These are phyloP conservation scores for Montipora foliosa DNA, from an alignment of 64 coral and sea anemone genomes.

Conservation along the genomic window DNA sequence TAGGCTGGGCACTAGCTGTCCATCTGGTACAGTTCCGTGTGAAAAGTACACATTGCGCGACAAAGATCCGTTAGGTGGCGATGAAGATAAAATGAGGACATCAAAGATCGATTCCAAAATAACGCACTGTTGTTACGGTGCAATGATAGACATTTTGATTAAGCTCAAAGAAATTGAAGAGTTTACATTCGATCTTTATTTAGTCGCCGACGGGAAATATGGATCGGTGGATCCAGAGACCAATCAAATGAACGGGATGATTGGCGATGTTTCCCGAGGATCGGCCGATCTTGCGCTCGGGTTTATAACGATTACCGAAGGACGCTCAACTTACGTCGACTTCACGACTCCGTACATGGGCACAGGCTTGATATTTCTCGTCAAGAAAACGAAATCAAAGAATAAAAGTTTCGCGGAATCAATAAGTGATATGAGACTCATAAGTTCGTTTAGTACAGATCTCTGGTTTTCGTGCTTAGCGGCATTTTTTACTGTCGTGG, in stretches of 20 bases:
- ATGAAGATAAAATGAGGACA: neutral
- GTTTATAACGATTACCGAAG: conserved; percentile 76
- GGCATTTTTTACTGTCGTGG: conserved; percentile 57
- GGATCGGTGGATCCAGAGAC: conserved; percentile 70
- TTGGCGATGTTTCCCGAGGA: conserved; percentile 80
- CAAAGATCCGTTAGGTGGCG: neutral
- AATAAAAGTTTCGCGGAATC: conserved; percentile 71
- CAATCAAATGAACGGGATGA: conserved; percentile 81
- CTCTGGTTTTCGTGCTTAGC: conserved; percentile 78
- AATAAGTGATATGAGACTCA: conserved; percentile 82
- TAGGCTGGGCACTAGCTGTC: conserved; percentile 77
- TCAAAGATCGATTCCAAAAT: neutral
- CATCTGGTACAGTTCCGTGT: conserved; percentile 21
- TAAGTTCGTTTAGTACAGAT: conserved; percentile 81
- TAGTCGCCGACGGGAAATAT: conserved; percentile 88
- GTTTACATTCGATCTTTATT: conserved; percentile 84
- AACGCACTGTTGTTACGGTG: conserved; percentile 76
- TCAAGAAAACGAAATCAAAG: conserved; percentile 48
- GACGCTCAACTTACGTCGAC: conserved; percentile 64
- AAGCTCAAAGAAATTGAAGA: conserved; percentile 65
- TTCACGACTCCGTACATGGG: conserved; percentile 82
- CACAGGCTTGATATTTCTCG: conserved; percentile 74
- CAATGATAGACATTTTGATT: conserved; percentile 87
- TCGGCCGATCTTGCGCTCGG: conserved; percentile 84
- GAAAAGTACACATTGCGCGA: neutral